These are phyloP conservation scores for Eucriotettix oculatus DNA, from an alignment of 2,888 invertebrate genomes.

Conservation along the genomic window DNA sequence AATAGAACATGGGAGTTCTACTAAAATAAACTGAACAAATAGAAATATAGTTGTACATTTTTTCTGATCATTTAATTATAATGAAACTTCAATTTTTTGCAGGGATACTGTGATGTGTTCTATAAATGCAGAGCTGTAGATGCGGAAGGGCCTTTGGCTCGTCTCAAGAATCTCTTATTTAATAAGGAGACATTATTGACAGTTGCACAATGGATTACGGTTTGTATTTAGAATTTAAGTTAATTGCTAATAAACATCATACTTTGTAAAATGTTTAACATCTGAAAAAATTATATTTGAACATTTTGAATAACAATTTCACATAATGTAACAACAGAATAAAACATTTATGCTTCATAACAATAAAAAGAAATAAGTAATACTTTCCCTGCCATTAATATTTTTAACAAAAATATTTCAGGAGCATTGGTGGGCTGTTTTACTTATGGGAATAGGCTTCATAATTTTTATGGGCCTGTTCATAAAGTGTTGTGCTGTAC, in stretches of 20 bases:
- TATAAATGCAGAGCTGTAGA: constrained; percentile 96
- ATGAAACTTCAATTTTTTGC: constrained; percentile 9
- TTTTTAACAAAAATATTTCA: constrained; percentile 16
- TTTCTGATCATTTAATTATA: no score
- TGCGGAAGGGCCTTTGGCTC: constrained; percentile 92
- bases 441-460: constrained; percentile 79
- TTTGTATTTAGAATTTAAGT: constrained; percentile 22
- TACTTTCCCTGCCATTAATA: no score
- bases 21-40: no score
- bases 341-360: no score
- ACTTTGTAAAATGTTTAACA: no score
- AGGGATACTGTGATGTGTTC: constrained; percentile 99
- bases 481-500: constrained; percentile 98
- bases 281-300: no score
- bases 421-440: constrained; percentile 91
- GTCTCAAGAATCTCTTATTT: constrained; percentile 88
- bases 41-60: no score
- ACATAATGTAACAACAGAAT: no score
- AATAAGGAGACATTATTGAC: constrained; percentile 76
- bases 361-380: no score
- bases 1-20: no score
- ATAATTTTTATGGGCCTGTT: constrained; percentile 94
- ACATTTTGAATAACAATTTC: no score
- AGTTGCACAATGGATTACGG: constrained; percentile 84
- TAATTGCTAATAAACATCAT: no score